phyloP scores from a whole-genome alignment of 1,140 invertebrate genomes.

The Chelonus insularis region DNA sequence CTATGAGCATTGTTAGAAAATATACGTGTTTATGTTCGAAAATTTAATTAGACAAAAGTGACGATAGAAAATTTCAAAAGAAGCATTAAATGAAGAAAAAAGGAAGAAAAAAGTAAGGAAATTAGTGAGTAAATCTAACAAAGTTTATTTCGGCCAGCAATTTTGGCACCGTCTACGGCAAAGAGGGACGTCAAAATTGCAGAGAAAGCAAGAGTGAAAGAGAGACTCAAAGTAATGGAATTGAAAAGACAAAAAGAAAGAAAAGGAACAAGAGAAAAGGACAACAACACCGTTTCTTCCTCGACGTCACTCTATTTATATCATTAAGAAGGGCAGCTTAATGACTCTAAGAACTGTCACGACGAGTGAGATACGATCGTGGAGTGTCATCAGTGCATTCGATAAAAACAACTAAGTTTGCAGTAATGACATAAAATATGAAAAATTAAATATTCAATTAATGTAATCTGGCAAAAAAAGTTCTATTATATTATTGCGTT shows the following conservation, averaged over 20 bases:
- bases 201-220: conserved; percentile 30
- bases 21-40: conserved; percentile 3
- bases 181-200: conserved; percentile 44
- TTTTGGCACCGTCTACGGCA: conserved; percentile 55
- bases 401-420: conserved; percentile 16
- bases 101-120: conserved; percentile 22
- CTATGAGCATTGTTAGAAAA: no score
- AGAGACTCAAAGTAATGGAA: conserved; percentile 37
- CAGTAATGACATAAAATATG: not conserved
- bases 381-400: conserved; percentile 26
- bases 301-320: conserved; percentile 54
- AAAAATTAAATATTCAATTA: not conserved
- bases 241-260: conserved; percentile 25
- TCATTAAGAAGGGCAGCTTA: conserved; percentile 52
- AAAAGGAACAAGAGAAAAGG: conserved; percentile 22
- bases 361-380: conserved; percentile 49
- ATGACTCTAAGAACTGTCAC: conserved; percentile 57
- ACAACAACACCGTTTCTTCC: not conserved
- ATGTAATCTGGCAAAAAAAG: no score
- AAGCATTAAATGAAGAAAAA: conserved; percentile 13
- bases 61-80: not conserved
- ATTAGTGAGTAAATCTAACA: conserved; percentile 30
- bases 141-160: conserved; percentile 26
- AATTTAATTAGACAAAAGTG: not conserved
- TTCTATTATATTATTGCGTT: no score